Evolutionary conservation across 2,888 invertebrate species (phyloP), one percentile per base, ranked within the genome.

Genomic region (Drosophila koepferae): DNA sequence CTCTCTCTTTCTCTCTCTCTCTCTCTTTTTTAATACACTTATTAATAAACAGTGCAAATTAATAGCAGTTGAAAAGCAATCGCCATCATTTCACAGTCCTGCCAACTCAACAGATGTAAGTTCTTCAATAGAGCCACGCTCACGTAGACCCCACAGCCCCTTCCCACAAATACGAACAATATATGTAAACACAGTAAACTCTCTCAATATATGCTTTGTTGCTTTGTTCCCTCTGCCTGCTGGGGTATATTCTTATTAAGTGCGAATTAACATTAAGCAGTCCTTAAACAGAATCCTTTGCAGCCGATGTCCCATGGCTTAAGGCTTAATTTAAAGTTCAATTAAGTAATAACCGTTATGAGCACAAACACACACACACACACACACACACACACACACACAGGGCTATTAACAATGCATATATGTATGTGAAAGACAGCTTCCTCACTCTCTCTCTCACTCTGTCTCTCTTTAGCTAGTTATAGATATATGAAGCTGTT

Each of bases 61-160:
- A 76, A 81, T 92, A 73, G 86, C 81, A 83, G 75, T 82, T 68
- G 91, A 92, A 81, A 90, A 87, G 75, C 80, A 85, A 49, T 86
- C 91, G 72, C 91, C 91, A 54, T 91, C 91, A 60, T 87, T 90
- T 80, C 89, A 89, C 84, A 90, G 92, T 80, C 76, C 85, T 63
- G 72, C 88, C 54, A 90, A 90, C 72, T 92, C 91, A 59, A 86
- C 91, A 71, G 88, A 92, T 78, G 91, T 91, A 92, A 91, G 92
- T 91, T 49, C 36, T 49, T 46, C 28, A 48, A 34, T 53, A 36
- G 48, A 64, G 61, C 53, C 73, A 54, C 38, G 49, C 58, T 69
- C 20, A 14, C 49, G 7, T 10, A 38, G 36, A 34, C 61, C 40
- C 40, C 61, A 34, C n/a, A n/a, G 31, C n/a, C 20, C 23, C 38